These are phyloP conservation scores for Osmerus mordax DNA, from an alignment of 2,113 vertebrate genomes.

Conservation along the genomic window DNA sequence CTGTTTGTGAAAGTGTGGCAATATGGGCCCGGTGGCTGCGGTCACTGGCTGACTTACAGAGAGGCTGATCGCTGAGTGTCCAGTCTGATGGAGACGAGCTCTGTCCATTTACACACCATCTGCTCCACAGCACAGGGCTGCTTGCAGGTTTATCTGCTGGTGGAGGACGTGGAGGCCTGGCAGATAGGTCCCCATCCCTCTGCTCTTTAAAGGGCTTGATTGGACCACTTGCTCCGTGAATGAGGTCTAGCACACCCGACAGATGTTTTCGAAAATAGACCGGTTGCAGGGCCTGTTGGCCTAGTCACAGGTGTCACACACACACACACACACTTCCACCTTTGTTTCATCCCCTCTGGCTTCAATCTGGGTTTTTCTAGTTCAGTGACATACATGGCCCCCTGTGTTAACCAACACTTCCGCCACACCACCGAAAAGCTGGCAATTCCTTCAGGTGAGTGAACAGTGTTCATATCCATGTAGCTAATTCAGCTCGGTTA, in stretches of 20 bases:
- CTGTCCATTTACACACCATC: slow-evolving; percentile 67
- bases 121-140: slow-evolving; percentile 51
- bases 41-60: slow-evolving; percentile 48
- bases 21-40: slow-evolving; percentile 43
- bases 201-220: slow-evolving; percentile 40
- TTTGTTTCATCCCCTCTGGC: too few species aligned
- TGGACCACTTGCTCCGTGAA: slow-evolving; percentile 31
- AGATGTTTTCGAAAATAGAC: neutral
- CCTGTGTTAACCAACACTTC: too few species aligned
- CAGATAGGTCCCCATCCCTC: slow-evolving; percentile 37
- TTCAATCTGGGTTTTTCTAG: too few species aligned
- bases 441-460: too few species aligned
- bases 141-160: slow-evolving; percentile 63
- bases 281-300: slow-evolving; percentile 18
- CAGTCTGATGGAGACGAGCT: slow-evolving; percentile 66
- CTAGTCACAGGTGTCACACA: too few species aligned
- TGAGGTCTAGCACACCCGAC: slow-evolving; percentile 34
- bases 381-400: too few species aligned
- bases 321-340: too few species aligned
- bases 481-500: too few species aligned
- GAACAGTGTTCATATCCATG: too few species aligned
- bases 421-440: too few species aligned
- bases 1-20: slow-evolving; percentile 43
- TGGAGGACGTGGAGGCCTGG: slow-evolving; percentile 46
- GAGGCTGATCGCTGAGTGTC: slow-evolving; percentile 28